Base-by-base conservation (phyloP, 1,140 invertebrate genomes). In the Aphelinus atriplicis region DNA sequence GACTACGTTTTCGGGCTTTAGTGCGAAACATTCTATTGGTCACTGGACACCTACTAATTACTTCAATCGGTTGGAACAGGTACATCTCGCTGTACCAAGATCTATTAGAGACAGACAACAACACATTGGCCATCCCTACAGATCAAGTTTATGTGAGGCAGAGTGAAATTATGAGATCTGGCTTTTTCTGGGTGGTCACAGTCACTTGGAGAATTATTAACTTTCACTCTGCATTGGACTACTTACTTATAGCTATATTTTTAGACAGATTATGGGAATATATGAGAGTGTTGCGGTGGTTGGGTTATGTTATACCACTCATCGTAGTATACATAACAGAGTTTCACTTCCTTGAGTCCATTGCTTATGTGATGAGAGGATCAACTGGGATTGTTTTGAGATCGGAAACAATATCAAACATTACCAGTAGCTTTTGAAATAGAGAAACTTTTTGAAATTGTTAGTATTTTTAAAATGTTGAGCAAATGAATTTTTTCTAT, bases 181-280 rank as follows among this genome's bases (percentile, higher is more conserved):
- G 90, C 0, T 90, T 91, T 47, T 95, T 95, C 79, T 95, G 94
- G 86, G 85, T 91, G 4, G 89, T 95, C 0, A 90, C 93, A 1
- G 92, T 91, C 82, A 81, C 93, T 58, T 96, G 95, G 95, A 90
- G 94, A 73, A 84, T 95, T 0, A 89, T 94, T 1, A 95, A 96
- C 82, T 93, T 94, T 0, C 95, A 96, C 81, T 93, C 93, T 48
- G 88, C 95, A 71, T 84, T 94, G 26, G 94, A 96, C 84, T 90
- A 92, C 72, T 82, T 95, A 9, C 89, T 95, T 4, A 83, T 95
- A 47, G 91, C 93, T 46, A 92, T 96, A 74, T 95, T 95, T 84
- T 91, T 94, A 81, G 94, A 96, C 90, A 93, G 93, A 80, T 85
- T 93, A 2, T 93, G 93, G 92, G 90, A 92, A 56, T 93, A 94